A percentile compares a stretch with the other conserved stretches of the same genome.
Evolutionary conservation across 2,113 vertebrate genomes (phyloP).

Genomic region (Todiramphus chloris): DNA sequence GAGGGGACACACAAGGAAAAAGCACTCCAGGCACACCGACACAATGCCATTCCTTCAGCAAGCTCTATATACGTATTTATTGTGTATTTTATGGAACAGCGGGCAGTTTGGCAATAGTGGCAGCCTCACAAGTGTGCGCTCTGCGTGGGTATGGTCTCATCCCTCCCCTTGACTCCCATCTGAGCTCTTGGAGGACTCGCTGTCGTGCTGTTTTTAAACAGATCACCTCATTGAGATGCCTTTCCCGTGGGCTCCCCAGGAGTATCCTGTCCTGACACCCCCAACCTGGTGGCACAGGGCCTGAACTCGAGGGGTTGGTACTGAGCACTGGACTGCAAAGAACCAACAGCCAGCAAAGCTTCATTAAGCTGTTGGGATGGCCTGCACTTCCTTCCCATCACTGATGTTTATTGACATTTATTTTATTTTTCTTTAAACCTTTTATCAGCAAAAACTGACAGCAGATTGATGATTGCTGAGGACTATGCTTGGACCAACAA

Average conservation of each 20-base stretch:
- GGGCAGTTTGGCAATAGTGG: not conserved
- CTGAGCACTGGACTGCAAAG: not conserved
- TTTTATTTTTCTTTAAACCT: not conserved
- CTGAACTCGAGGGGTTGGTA: not conserved
- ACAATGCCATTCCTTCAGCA: conserved; percentile 20
- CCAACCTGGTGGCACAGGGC: accelerated
- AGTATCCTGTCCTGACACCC: not conserved
- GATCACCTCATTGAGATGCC: not conserved
- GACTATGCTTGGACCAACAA: not conserved
- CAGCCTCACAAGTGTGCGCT: not conserved
- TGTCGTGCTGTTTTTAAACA: not conserved
- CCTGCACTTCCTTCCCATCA: not conserved
- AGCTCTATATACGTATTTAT: conserved; percentile 53
- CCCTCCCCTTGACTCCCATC: not conserved
- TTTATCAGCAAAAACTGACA: not conserved
- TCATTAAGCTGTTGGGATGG: not conserved
- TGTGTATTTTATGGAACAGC: conserved; percentile 35
- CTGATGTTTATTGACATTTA: not conserved
- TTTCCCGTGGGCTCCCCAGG: not conserved
- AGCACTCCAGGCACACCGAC: not conserved
- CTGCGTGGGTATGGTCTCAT: not conserved
- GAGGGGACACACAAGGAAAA: not conserved
- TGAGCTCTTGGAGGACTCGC: not conserved
- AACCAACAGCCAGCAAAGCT: not conserved
- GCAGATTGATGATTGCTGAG: not conserved